phyloP scores from a whole-genome alignment of 2,888 invertebrate genomes.

The Chrysomela aeneicollis region DNA sequence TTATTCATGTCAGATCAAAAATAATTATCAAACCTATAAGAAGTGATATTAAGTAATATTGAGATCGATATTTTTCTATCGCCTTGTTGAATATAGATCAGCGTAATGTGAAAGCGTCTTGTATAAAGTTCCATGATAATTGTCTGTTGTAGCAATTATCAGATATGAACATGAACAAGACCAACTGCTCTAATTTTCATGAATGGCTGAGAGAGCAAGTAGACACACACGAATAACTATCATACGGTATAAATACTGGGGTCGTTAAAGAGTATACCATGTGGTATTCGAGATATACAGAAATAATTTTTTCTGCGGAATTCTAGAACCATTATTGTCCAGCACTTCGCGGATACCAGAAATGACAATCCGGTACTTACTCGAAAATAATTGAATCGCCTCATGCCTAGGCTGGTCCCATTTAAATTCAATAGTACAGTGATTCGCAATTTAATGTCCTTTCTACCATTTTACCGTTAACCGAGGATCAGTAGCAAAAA shows the following conservation, averaged over 20 bases:
- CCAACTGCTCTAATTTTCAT: slow-evolving; percentile 30
- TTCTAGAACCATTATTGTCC: neutral
- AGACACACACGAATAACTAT: slow-evolving; percentile 22
- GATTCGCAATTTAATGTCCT: neutral
- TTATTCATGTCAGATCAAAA: no score
- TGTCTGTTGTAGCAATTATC: slow-evolving; percentile 18
- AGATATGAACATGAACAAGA: slow-evolving; percentile 26
- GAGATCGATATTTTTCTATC: neutral
- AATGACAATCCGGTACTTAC: slow-evolving; percentile 2
- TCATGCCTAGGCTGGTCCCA: neutral
- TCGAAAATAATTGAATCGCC: neutral
- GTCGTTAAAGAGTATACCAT: slow-evolving; percentile 23
- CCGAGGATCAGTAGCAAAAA: no score
- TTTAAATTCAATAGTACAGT: neutral
- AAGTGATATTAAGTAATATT: no score
- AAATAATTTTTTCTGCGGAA: slow-evolving; percentile 8
- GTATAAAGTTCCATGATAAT: slow-evolving; percentile 1
- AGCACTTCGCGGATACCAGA: neutral
- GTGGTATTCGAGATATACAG: slow-evolving; percentile 19
- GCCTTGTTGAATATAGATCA: slow-evolving; percentile 1
- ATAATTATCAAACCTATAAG: no score
- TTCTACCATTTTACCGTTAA: neutral
- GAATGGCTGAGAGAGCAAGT: slow-evolving; percentile 31
- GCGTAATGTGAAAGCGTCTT: slow-evolving; percentile 13
- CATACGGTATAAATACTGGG: slow-evolving; percentile 16